These are phyloP conservation scores for Scylla paramamosain DNA, from an alignment of 1,140 invertebrate genomes.

Conservation along the genomic window DNA sequence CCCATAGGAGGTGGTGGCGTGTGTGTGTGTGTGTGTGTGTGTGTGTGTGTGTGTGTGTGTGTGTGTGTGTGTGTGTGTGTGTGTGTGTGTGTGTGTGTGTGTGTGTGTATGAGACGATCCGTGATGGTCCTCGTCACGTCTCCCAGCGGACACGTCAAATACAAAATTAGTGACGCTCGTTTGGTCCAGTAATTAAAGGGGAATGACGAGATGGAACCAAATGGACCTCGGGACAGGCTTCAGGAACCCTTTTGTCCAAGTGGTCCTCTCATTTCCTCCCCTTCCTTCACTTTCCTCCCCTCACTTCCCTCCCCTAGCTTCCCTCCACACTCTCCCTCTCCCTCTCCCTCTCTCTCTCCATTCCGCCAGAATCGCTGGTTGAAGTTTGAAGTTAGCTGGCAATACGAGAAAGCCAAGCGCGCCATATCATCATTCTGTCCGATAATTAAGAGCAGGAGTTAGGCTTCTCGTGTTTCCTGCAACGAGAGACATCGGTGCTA, in stretches of 20 bases:
- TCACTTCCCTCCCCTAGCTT: too few relatives aligned
- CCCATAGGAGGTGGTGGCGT: not conserved
- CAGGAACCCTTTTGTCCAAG: not conserved
- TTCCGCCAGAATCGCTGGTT: not conserved
- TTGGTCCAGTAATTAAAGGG: not conserved
- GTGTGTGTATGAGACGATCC: too few relatives aligned
- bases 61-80: not conserved
- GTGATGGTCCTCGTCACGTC: too few relatives aligned
- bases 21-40: too few relatives aligned
- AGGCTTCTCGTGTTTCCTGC: not conserved
- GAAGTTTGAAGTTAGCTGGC: not conserved
- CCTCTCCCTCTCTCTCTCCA: not conserved
- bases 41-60: constrained; percentile 21
- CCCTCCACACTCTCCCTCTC: too few relatives aligned
- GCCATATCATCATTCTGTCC: constrained; percentile 1
- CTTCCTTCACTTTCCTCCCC: not conserved
- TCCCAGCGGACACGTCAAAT: too few relatives aligned
- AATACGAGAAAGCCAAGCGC: not conserved
- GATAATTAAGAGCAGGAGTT: constrained; percentile 1
- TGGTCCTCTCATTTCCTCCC: not conserved
- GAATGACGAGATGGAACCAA: not conserved
- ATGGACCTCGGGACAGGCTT: not conserved
- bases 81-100: too few relatives aligned
- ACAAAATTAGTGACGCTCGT: not conserved
- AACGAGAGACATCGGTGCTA: not conserved